Conservation (phyloP, 2,113 vertebrate genomes). For the Malurus melanocephalus region DNA sequence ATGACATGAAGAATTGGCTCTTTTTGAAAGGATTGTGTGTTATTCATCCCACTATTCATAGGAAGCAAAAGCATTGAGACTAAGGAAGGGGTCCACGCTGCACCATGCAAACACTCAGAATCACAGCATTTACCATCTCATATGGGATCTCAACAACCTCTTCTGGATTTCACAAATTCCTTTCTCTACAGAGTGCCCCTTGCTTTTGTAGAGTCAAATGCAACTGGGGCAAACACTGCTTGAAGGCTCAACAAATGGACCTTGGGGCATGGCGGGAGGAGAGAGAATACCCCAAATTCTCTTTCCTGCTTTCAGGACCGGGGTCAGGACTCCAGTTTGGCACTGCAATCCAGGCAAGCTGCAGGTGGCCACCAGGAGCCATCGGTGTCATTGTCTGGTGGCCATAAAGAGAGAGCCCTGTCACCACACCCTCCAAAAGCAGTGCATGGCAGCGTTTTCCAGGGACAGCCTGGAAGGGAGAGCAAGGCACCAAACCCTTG, state of each 20-base stretch:
- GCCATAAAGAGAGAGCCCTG: background rate
- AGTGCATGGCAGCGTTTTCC: background rate
- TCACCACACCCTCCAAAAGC: background rate
- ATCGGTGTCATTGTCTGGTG: background rate
- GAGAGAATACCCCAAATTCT: background rate
- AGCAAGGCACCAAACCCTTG: background rate
- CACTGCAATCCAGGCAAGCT: background rate
- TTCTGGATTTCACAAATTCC: background rate
- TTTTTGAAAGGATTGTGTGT: background rate
- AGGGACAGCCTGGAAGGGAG: background rate
- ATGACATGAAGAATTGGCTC: background rate
- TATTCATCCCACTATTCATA: background rate
- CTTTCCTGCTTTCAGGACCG: background rate
- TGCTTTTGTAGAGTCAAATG: background rate
- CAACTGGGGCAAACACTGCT: background rate
- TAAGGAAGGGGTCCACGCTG: background rate
- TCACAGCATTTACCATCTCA: background rate
- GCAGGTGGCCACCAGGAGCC: background rate
- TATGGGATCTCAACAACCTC: background rate
- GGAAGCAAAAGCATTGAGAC: background rate
- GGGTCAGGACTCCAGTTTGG: background rate
- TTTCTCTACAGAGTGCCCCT: background rate
- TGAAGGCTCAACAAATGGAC: background rate
- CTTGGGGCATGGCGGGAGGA: background rate
- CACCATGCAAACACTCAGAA: background rate